Base-by-base conservation (phyloP, 2,113 vertebrate genomes). In the Orientallactaga bullata region DNA sequence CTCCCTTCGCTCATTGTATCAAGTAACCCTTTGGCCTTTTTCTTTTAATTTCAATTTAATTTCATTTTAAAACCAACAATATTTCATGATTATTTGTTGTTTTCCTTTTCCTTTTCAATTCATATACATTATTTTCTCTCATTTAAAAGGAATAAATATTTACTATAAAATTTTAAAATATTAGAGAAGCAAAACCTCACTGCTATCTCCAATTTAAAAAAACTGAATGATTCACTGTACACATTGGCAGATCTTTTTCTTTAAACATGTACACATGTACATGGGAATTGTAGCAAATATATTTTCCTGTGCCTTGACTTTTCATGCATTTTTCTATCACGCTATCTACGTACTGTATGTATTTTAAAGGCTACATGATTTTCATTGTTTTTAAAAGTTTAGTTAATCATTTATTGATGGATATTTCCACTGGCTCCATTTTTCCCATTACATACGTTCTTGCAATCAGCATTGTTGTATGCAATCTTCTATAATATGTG, bases 131-230 rank as follows among this genome's bases (percentile, higher is more conserved):
- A 11, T 55, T 87, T 74, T 71, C 58, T 66, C 20, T 61, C 47
- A 81, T 79, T 89, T 94, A 51, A 66, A 81, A 86, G 17, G 26
- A 78, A 4, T 35, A 80, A 61, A 63, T 55, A 69, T 17, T 89
- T 80, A 61, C 63, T 73, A 47, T 69, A 69, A 69, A 69, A 68
- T 30, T 88, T 83, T 69, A 94, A 66, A 21, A 17, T 26, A 84
- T 77, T 83, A 79, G 78, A 83, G 94, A 93, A 83, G 28, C 42
- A 60, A 94, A 88, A 69, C 0, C 30, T 74, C 11, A 3, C 11
- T 35, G 6, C 37, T 66, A 71, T 23, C 15, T 10, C 23, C n/a
- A 63, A 16, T 83, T 32, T 4, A 58, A 58, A 51, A 65, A 47
- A 68, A 77, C 2, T 72, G 81, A 88, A 47, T 63, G 10, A 78